Percentiles rank a stretch among this genome's conserved stretches.
Conservation (phyloP, 2,797 vertebrate genomes). For the Galagoides demidoff region DNA sequence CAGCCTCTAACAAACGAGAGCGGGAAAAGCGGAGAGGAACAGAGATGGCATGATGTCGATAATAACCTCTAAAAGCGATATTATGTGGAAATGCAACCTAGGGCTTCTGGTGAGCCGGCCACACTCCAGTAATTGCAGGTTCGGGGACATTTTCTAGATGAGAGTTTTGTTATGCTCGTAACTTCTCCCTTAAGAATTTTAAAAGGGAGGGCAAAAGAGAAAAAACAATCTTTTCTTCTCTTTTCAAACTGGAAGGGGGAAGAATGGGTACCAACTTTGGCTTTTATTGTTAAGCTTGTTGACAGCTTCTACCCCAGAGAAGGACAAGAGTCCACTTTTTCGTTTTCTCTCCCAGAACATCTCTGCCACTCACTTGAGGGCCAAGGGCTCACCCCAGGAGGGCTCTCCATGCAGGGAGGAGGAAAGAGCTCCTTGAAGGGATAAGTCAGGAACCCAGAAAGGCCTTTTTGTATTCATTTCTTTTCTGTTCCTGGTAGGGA, state of each 20-base stretch:
- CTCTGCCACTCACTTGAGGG: background rate
- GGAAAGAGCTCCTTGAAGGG: background rate
- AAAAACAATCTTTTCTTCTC: background rate
- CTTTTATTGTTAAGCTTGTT: background rate
- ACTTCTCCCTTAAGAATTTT: slow-evolving; percentile 14
- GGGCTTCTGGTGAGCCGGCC: fast-evolving
- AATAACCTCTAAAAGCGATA: background rate
- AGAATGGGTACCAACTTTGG: background rate
- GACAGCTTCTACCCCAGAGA: background rate
- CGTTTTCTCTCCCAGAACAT: background rate
- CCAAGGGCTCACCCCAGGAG: background rate
- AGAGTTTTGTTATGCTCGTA: slow-evolving; percentile 9
- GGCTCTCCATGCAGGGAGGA: background rate
- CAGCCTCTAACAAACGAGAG: background rate
- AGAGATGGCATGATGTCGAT: background rate
- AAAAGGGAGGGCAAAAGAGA: background rate
- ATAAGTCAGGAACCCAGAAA: background rate
- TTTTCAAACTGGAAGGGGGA: background rate
- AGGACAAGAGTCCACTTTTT: background rate
- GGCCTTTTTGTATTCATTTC: fast-evolving
- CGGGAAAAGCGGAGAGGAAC: background rate
- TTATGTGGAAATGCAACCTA: background rate
- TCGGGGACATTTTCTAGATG: slow-evolving; percentile 16
- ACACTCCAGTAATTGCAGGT: background rate
- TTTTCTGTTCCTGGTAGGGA: background rate